phyloP scores from a whole-genome alignment of 2,113 vertebrate species.

The Eulacestoma nigropectus region DNA sequence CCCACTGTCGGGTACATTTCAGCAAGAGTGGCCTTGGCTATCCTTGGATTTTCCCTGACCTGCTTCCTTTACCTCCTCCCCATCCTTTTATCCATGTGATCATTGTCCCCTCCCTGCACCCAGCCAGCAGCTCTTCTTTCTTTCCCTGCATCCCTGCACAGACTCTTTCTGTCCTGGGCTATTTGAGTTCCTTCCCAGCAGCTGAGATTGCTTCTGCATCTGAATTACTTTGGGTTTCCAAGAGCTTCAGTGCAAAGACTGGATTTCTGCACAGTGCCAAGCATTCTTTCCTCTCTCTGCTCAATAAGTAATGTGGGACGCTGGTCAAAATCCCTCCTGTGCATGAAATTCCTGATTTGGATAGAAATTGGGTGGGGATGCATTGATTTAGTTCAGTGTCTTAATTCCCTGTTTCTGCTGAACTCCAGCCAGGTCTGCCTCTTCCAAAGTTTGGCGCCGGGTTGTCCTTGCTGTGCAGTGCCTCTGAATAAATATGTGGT shows the following conservation, averaged over 20 bases:
- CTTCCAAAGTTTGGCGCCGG: background rate
- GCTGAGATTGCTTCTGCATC: background rate
- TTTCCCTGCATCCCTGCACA: background rate
- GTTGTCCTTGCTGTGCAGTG: background rate
- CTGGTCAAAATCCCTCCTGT: background rate
- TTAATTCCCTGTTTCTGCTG: background rate
- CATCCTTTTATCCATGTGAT: background rate
- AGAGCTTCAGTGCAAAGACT: background rate
- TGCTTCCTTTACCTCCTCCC: background rate
- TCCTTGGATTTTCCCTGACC: background rate
- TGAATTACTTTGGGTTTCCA: constrained; percentile 1
- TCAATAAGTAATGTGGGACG: background rate
- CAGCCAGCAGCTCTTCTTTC: background rate
- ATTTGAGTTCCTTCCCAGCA: background rate
- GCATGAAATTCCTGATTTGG: constrained; percentile 10
- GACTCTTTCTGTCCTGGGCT: constrained; percentile 1
- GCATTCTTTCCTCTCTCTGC: background rate
- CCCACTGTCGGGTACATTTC: fast-evolving
- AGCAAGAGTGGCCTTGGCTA: background rate
- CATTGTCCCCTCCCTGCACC: background rate
- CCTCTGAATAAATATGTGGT: background rate
- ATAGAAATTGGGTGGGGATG: background rate
- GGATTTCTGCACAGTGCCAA: background rate
- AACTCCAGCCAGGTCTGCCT: constrained; percentile 1
- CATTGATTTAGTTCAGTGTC: background rate